A percentile compares a stretch with the other conserved stretches of the same genome.
Conservation (phyloP, 1,140 invertebrate species). For the Panulirus ornatus region DNA sequence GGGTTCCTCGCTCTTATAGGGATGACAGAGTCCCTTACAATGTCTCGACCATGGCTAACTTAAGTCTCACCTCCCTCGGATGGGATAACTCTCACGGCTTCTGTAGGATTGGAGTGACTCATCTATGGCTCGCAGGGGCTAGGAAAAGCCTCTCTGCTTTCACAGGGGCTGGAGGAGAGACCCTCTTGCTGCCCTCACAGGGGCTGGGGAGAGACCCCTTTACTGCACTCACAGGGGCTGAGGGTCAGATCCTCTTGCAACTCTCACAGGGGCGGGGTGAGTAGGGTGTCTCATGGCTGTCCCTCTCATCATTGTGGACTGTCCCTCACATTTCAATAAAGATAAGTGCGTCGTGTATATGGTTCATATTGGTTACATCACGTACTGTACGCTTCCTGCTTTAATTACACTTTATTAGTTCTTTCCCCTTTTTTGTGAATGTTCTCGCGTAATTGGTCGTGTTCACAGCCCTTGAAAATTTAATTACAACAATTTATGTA, state of each 20-base stretch:
- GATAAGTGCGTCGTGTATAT: slow-evolving; percentile 5
- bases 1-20: too few species aligned
- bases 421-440: not conserved
- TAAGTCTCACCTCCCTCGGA: too few species aligned
- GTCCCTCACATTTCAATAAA: slow-evolving; percentile 10
- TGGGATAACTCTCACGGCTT: too few species aligned
- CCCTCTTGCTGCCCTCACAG: too few species aligned
- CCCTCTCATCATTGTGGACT: too few species aligned
- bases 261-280: not conserved
- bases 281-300: too few species aligned
- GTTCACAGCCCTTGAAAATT: not conserved
- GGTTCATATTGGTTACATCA: not conserved
- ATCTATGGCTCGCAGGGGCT: too few species aligned
- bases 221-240: not conserved
- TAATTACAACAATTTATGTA: not conserved
- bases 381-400: not conserved
- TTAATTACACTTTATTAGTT: slow-evolving; percentile 32
- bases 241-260: not conserved
- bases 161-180: too few species aligned
- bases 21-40: too few species aligned
- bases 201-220: not conserved
- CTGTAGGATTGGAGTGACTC: too few species aligned
- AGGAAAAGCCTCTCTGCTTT: too few species aligned
- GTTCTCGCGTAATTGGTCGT: slow-evolving; percentile 4
- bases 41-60: too few species aligned